Evolutionary conservation across 2,888 invertebrate species (phyloP).

Genomic region (Drosophila paramelanica): DNA sequence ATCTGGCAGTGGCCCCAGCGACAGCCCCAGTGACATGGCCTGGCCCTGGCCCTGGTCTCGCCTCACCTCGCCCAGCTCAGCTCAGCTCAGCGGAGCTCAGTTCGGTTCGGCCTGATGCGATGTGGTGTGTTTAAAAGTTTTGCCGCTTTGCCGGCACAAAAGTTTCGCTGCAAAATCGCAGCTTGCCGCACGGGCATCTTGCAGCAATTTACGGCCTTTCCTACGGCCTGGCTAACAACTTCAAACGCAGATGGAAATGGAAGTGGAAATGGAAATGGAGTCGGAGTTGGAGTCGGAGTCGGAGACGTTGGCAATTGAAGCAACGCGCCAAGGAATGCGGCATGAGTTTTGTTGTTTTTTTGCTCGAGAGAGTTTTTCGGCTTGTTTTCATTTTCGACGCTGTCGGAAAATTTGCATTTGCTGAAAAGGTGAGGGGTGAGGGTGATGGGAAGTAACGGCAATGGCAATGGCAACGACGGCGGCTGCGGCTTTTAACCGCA

Average conservation of each 20-base stretch:
- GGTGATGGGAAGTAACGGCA: background rate
- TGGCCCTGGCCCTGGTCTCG: background rate
- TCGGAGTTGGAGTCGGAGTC: background rate
- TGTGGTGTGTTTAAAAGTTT: slow-evolving; percentile 68
- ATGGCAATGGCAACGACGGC: slow-evolving; percentile 27
- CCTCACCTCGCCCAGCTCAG: background rate
- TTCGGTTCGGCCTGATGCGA: background rate
- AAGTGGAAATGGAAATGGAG: slow-evolving; percentile 14
- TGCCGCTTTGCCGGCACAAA: slow-evolving; percentile 58
- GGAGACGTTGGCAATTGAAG: slow-evolving; percentile 63
- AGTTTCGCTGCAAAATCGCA: slow-evolving; percentile 54
- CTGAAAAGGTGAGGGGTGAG: slow-evolving; percentile 9
- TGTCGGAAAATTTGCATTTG: slow-evolving; percentile 68
- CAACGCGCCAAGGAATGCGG: slow-evolving; percentile 42
- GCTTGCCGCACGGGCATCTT: slow-evolving; percentile 62
- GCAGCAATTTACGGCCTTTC: slow-evolving; percentile 75
- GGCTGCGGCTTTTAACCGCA: slow-evolving; percentile 79
- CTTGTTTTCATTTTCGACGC: slow-evolving; percentile 72
- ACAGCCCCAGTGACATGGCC: slow-evolving; percentile 39
- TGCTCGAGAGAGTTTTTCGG: slow-evolving; percentile 54
- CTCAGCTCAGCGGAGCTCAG: too few species aligned
- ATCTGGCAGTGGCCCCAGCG: slow-evolving; percentile 38
- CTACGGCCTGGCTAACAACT: slow-evolving; percentile 40
- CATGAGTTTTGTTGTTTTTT: slow-evolving; percentile 39
- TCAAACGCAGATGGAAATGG: slow-evolving; percentile 33